phyloP scores from a whole-genome alignment of 2,113 vertebrate species.

The Pampusana beccarii region DNA sequence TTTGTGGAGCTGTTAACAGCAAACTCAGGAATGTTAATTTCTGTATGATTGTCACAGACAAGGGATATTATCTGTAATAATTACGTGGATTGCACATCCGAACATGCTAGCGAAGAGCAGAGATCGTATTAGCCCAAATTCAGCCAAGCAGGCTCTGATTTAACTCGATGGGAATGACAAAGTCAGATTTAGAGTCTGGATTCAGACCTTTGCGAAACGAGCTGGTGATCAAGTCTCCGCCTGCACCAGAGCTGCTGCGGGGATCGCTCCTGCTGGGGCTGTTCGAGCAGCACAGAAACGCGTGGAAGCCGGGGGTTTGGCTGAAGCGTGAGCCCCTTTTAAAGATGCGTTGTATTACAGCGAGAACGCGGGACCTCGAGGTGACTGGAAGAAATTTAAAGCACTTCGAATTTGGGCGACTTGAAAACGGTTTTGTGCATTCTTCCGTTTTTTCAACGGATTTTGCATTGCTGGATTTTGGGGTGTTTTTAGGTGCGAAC shows the following conservation, averaged over 20 bases:
- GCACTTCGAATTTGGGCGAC: not conserved
- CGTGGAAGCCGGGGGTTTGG: not conserved
- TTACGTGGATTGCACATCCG: not conserved
- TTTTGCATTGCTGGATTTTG: not conserved
- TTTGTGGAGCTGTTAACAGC: not conserved
- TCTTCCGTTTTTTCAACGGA: not conserved
- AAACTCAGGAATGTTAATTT: slow-evolving; percentile 24
- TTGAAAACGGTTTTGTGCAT: not conserved
- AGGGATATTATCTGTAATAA: not conserved
- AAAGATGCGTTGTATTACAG: not conserved
- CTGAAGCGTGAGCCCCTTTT: not conserved
- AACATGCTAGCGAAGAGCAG: not conserved
- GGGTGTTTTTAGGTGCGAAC: not conserved
- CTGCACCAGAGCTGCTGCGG: not conserved
- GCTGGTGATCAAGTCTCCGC: rapidly evolving
- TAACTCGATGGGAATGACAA: not conserved
- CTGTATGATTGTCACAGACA: not conserved
- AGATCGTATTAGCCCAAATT: not conserved
- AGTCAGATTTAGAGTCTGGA: not conserved
- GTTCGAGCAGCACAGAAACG: not conserved
- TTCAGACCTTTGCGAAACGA: not conserved
- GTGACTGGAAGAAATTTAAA: not conserved
- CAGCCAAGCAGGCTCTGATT: not conserved
- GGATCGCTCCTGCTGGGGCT: not conserved
- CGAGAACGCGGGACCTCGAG: not conserved